Percentiles rank a stretch among this genome's conserved stretches.
These are phyloP conservation scores for Vanacampus margaritifer DNA, from an alignment of 2,113 vertebrate species.

Conservation along the genomic window DNA sequence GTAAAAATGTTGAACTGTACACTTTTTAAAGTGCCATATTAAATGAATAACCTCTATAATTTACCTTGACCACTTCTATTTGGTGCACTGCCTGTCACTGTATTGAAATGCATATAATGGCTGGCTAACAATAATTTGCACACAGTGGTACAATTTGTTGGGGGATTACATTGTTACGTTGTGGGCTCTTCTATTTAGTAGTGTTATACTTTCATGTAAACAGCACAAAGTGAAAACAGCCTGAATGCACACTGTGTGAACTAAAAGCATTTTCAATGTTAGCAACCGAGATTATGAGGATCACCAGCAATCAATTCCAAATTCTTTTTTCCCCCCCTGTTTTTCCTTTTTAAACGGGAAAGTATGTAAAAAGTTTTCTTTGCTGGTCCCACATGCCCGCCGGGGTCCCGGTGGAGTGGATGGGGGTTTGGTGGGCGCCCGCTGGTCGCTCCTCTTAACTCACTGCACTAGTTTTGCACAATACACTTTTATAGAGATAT, in stretches of 20 bases:
- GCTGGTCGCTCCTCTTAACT: too few species aligned
- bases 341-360: too few species aligned
- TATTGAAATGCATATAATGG: slow-evolving; percentile 31
- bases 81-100: slow-evolving; percentile 33
- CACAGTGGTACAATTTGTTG: slow-evolving; percentile 38
- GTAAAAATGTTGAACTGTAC: slow-evolving; percentile 2
- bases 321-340: too few species aligned
- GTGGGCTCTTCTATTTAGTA: slow-evolving; percentile 41
- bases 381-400: too few species aligned
- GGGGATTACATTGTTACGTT: slow-evolving; percentile 41
- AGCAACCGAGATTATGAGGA: background rate
- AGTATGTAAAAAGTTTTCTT: too few species aligned
- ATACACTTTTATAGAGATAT: too few species aligned
- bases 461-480: too few species aligned
- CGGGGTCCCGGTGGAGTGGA: too few species aligned
- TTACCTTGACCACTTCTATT: slow-evolving; percentile 20
- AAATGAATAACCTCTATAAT: slow-evolving; percentile 3
- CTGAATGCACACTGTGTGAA: background rate
- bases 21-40: background rate
- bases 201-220: slow-evolving; percentile 43
- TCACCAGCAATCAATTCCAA: background rate
- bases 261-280: background rate
- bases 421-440: too few species aligned
- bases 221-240: slow-evolving; percentile 25
- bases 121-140: slow-evolving; percentile 26